Evolutionary conservation across 1,140 invertebrate species (phyloP).

Genomic region (Proales similis): DNA sequence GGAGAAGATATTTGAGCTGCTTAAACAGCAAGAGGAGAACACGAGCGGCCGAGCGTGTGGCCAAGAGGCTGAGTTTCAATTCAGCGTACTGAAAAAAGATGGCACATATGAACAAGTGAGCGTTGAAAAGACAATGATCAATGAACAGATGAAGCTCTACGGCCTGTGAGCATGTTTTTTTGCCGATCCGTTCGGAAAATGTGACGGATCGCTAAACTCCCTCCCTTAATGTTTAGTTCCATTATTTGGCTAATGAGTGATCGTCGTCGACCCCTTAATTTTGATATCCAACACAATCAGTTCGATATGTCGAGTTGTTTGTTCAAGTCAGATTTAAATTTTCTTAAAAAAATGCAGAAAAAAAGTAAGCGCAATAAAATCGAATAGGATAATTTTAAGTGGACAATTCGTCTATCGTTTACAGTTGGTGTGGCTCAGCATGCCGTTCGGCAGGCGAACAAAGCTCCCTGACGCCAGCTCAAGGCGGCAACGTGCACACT

Average conservation of each 20-base stretch:
- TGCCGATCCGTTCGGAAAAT: no score
- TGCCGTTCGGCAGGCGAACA: constrained; percentile 13
- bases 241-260: no score
- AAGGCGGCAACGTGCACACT: neutral
- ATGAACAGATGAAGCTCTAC: constrained; percentile 21
- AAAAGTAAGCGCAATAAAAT: no score
- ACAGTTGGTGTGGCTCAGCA: constrained; percentile 21
- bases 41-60: neutral
- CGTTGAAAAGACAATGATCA: constrained; percentile 12
- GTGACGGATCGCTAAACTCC: no score
- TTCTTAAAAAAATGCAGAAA: no score
- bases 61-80: neutral
- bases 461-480: constrained; percentile 5
- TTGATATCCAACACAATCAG: no score
- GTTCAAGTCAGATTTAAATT: no score
- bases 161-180: constrained; percentile 13
- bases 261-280: no score
- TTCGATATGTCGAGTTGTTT: no score
- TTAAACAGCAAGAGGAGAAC: constrained; percentile 3
- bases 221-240: no score
- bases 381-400: no score
- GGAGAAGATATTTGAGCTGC: constrained; percentile 12
- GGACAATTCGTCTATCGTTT: no score
- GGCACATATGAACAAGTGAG: constrained; percentile 15
- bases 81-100: constrained; percentile 24